Percentiles rank a stretch among this genome's conserved stretches.
phyloP scores from a whole-genome alignment of 2,113 vertebrate species.

The Cynopterus brachyotis region DNA sequence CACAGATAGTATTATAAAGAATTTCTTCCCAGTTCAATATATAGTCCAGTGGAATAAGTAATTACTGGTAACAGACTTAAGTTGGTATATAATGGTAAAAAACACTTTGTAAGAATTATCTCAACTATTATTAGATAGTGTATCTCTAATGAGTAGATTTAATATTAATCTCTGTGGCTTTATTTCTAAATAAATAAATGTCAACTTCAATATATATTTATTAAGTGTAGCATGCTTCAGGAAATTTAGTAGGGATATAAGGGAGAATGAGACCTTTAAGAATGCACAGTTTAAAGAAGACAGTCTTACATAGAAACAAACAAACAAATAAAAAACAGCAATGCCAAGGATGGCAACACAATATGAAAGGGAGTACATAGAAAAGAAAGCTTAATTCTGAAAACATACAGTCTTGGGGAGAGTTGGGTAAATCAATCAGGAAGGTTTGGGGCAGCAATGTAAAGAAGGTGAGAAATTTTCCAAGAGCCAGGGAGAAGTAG shows the following conservation, averaged over 20 bases:
- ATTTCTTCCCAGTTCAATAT: neutral
- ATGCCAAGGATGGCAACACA: neutral
- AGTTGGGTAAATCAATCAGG: neutral
- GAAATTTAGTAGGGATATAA: neutral
- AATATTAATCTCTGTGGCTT: neutral
- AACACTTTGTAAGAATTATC: neutral
- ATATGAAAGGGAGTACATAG: neutral
- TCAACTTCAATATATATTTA: neutral
- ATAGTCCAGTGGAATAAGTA: neutral
- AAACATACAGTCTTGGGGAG: neutral
- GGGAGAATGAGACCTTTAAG: neutral
- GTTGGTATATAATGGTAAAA: neutral
- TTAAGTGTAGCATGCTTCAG: neutral
- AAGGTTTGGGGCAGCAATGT: neutral
- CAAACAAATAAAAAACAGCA: neutral
- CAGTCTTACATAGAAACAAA: neutral
- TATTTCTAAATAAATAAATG: neutral
- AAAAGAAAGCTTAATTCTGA: neutral
- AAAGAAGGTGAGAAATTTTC: neutral
- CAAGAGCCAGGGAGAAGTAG: neutral
- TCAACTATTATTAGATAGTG: neutral
- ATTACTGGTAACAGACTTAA: neutral
- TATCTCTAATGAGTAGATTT: neutral
- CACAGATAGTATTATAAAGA: neutral
- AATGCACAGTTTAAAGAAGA: neutral